Evolutionary conservation across 2,888 invertebrate species (phyloP).

Genomic region (Drosophila mulleri): DNA sequence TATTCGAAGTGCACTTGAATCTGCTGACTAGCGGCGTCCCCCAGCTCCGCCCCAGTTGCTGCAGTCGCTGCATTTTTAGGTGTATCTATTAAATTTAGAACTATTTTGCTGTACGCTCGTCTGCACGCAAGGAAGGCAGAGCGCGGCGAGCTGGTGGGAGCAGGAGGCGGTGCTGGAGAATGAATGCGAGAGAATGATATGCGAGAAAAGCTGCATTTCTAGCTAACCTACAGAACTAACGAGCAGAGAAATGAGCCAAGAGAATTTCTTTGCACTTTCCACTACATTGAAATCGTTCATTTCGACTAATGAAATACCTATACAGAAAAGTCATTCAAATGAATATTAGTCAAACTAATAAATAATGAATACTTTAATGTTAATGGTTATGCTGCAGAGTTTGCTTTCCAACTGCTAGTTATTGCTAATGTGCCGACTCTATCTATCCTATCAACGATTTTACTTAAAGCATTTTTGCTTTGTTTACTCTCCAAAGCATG

Average conservation of each 20-base stretch:
- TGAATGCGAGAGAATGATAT: slow-evolving; percentile 53
- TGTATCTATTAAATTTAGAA: slow-evolving; percentile 81
- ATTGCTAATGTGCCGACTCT: neutral
- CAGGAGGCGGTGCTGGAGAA: slow-evolving; percentile 58
- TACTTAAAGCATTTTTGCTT: neutral
- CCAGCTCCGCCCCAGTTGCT: slow-evolving; percentile 55
- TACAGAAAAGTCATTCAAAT: neutral
- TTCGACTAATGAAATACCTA: neutral
- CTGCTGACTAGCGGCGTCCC: slow-evolving; percentile 49
- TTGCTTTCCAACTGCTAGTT: neutral
- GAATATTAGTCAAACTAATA: neutral
- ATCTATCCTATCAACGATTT: neutral
- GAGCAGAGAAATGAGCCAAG: neutral
- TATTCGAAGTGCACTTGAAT: slow-evolving; percentile 74
- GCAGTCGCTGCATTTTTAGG: slow-evolving; percentile 79
- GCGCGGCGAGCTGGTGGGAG: neutral
- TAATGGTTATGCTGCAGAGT: neutral
- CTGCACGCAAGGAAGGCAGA: slow-evolving; percentile 64
- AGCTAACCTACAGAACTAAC: neutral
- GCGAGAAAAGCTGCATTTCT: slow-evolving; percentile 41
- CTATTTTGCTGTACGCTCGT: slow-evolving; percentile 77
- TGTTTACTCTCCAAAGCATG: slow-evolving; percentile 22
- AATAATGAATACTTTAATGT: neutral
- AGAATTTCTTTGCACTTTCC: neutral
- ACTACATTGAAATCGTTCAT: neutral